These are phyloP conservation scores for Penaeus japonicus DNA, from an alignment of 1,140 invertebrate genomes.

Conservation along the genomic window DNA sequence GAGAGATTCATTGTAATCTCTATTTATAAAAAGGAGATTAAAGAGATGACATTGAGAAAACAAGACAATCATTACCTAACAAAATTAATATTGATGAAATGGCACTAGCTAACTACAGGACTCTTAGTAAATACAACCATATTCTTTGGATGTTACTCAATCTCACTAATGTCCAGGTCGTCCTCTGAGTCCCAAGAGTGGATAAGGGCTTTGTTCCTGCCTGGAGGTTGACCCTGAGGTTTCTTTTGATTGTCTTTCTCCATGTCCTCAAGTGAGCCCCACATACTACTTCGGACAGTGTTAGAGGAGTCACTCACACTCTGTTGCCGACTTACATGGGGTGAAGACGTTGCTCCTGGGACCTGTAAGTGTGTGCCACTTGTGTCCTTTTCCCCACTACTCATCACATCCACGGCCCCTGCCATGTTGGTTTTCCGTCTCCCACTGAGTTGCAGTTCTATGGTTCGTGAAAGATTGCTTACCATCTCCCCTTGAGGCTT, in stretches of 20 bases:
- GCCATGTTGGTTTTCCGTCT: constrained; percentile 21
- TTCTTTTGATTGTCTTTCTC: neutral
- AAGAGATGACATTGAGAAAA: too few relatives aligned
- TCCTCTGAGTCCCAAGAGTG: constrained; percentile 48
- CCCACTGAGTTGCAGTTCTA: constrained; percentile 40
- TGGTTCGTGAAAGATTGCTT: constrained; percentile 23
- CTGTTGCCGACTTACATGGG: constrained; percentile 3
- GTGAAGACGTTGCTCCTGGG: neutral
- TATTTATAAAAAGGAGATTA: too few relatives aligned
- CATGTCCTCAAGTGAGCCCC: constrained; percentile 28
- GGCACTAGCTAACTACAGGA: too few relatives aligned
- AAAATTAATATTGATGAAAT: too few relatives aligned
- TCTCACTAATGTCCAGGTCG: constrained; percentile 41
- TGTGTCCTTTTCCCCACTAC: neutral
- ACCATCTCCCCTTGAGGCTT: constrained; percentile 32
- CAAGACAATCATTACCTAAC: too few relatives aligned
- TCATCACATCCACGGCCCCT: constrained; percentile 43
- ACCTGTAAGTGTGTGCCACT: too few relatives aligned
- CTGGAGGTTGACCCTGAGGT: neutral
- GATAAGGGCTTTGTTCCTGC: neutral
- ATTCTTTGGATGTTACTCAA: neutral
- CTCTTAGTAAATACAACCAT: too few relatives aligned
- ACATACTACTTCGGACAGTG: constrained; percentile 29
- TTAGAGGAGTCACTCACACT: constrained; percentile 46
- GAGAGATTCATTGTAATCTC: too few relatives aligned